A percentile compares a stretch with the other conserved stretches of the same genome.
Evolutionary conservation across 2,113 vertebrate species (phyloP).

Genomic region (Stegostoma tigrinum): DNA sequence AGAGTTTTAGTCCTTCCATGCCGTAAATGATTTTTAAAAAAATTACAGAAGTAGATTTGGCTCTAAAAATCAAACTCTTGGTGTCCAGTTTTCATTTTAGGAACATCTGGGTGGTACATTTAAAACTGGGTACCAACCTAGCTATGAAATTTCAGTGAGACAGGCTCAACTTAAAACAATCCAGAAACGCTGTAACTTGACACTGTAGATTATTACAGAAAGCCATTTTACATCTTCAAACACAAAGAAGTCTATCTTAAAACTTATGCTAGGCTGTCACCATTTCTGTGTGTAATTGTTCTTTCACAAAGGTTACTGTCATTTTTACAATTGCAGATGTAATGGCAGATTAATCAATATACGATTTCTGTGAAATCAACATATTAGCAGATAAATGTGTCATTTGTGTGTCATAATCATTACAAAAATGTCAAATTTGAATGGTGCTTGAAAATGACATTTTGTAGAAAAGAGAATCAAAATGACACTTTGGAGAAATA

Average conservation of each 20-base stretch:
- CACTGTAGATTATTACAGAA: not conserved
- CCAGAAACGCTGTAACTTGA: not conserved
- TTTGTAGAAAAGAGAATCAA: not conserved
- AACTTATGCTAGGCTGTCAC: not conserved
- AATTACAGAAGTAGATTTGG: not conserved
- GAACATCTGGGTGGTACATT: not conserved
- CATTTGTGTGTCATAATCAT: not conserved
- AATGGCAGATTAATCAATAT: not conserved
- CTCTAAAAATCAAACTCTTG: not conserved
- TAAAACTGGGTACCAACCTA: not conserved
- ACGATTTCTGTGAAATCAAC: not conserved
- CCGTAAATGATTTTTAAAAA: not conserved
- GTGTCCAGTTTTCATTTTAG: not conserved
- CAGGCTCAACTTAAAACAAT: not conserved
- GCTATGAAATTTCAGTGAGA: not conserved
- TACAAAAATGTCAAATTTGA: conserved; percentile 25
- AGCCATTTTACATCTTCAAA: not conserved
- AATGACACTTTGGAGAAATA: not conserved
- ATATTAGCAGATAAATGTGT: not conserved
- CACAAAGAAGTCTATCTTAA: not conserved
- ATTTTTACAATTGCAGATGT: conserved; percentile 8
- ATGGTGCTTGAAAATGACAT: conserved; percentile 3
- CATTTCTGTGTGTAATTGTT: not conserved
- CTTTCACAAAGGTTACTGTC: conserved; percentile 3
- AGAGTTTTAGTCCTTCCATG: not conserved